Base-by-base conservation (phyloP, 2,113 vertebrate genomes). In the Hipposideros armiger region DNA sequence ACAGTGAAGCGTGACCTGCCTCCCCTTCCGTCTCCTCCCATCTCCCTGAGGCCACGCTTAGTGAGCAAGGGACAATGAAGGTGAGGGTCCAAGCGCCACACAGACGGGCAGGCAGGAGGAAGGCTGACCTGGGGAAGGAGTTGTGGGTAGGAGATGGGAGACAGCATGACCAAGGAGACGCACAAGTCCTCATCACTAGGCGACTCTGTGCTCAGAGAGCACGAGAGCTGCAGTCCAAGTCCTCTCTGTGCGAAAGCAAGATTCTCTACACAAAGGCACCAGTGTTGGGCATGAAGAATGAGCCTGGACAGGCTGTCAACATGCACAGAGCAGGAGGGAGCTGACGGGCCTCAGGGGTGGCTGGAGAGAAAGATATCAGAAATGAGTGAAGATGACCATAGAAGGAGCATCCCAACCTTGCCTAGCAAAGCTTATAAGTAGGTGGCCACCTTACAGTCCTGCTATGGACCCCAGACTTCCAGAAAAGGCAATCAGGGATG, bases 201-300 rank as follows among this genome's bases (percentile, higher is more conserved):
- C 89, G 30, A 81, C 40, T 69, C 20, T 56, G 52, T 74, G 5
- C 42, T 96, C 40, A 66, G 74, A 52, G 19, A 80, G 81, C 14
- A 58, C 70, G 10, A 30, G 58, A 60, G 54, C 26, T 69, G 15
- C 5, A 66, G 7, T 62, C 40, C n/a, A 73, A 47, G 24, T 60
- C 54, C 54, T 72, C 24, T 76, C 36, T 58, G 54, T 58, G 17
- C 26, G 82, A 67, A 72, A 60, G n/a, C 32, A 78, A 47, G 73
- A 72, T 36, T 94, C 78, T 82, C n/a, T 42, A 94, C 58, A 73
- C 36, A 87, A 82, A 90, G 36, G 42, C 69, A 90, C 62, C 90
- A 86, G 72, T 6, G 22, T 9, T 17, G 94, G 81, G 50, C 56
- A 73, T 66, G n/a, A 87, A 62, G 58, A 72, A 80, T 66, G 40